A percentile compares a stretch with the other conserved stretches of the same genome.
Conservation (phyloP, 2,113 vertebrate genomes). For the Chroicocephalus ridibundus region DNA sequence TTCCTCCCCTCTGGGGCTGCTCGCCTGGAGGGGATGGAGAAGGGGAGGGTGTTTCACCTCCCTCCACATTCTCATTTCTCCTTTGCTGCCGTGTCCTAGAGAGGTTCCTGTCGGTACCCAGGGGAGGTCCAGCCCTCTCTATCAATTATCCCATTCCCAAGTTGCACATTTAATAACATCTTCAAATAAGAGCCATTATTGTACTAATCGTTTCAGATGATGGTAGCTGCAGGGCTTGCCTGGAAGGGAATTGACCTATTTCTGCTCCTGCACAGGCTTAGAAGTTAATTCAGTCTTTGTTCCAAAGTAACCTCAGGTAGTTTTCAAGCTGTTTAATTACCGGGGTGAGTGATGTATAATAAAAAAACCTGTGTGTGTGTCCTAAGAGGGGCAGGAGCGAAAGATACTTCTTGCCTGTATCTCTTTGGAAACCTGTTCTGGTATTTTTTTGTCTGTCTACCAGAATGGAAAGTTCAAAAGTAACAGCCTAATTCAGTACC, state of each 20-base stretch:
- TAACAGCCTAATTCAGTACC: background rate
- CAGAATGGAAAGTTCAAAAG: background rate
- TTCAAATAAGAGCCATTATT: background rate
- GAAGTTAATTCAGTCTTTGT: background rate
- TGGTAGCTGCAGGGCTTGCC: background rate
- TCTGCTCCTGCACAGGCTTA: background rate
- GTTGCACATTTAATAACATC: background rate
- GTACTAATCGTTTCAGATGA: background rate
- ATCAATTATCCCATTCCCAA: background rate
- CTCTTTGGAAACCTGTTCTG: background rate
- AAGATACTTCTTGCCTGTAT: background rate
- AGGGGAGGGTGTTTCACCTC: background rate
- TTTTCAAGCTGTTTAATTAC: background rate
- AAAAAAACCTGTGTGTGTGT: background rate
- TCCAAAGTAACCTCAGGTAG: background rate
- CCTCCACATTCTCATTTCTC: background rate
- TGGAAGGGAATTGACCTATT: background rate
- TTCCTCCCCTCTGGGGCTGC: background rate
- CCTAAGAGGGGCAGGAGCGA: background rate
- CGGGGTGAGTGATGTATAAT: background rate
- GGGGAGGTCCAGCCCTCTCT: background rate
- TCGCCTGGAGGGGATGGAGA: background rate
- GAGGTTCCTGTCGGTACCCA: rapidly evolving
- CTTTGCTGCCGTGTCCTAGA: background rate
- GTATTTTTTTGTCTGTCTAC: background rate